Percentiles rank a stretch among this genome's conserved stretches.
Conservation (phyloP, 2,113 vertebrate genomes). For the Protobothrops mucrosquamatus region DNA sequence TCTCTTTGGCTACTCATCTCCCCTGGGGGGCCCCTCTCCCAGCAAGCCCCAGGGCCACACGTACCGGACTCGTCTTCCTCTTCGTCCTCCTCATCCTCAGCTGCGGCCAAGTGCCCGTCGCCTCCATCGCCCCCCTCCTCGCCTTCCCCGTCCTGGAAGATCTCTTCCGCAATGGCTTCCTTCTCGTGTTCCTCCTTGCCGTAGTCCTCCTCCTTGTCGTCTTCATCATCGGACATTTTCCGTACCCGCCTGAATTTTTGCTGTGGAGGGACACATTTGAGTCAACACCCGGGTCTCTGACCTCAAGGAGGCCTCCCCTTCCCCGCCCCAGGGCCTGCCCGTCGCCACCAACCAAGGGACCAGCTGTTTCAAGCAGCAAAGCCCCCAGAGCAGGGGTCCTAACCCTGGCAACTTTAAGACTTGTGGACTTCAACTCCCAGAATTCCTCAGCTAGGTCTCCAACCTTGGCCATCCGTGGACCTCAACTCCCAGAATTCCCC, state of each 20-base stretch:
- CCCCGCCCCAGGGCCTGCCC: neutral
- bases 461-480: too few species aligned
- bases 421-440: too few species aligned
- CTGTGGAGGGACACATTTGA: slow-evolving; percentile 60
- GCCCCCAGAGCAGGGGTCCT: neutral
- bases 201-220: slow-evolving; percentile 86
- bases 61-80: slow-evolving; percentile 93
- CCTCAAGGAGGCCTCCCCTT: fast-evolving
- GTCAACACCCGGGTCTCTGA: neutral
- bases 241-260: slow-evolving; percentile 94
- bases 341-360: neutral
- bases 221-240: slow-evolving; percentile 94
- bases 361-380: neutral
- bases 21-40: fast-evolving
- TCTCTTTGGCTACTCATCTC: too few species aligned
- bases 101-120: slow-evolving; percentile 74
- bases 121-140: slow-evolving; percentile 86
- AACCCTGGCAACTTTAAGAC: too few species aligned
- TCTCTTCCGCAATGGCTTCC: slow-evolving; percentile 92
- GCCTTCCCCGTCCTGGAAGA: slow-evolving; percentile 92
- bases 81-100: slow-evolving; percentile 88
- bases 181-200: slow-evolving; percentile 88
- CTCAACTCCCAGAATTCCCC: too few species aligned
- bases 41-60: neutral
- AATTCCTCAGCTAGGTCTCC: too few species aligned